Evolutionary conservation across 2,113 vertebrate genomes (phyloP).

Genomic region (Anhinga rufa): DNA sequence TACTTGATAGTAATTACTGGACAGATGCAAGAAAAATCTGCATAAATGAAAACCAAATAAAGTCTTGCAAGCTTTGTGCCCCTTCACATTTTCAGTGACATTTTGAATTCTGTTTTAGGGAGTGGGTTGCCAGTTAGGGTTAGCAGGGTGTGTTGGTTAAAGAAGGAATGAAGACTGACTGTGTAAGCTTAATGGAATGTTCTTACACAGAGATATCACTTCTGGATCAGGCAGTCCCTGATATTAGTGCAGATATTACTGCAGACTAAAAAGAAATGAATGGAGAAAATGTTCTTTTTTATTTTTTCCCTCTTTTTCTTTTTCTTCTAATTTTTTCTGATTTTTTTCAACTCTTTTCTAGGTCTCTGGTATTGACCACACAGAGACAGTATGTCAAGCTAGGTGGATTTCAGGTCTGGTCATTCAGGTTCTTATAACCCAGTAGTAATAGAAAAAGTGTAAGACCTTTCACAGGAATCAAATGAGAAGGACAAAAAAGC

Average conservation of each 20-base stretch:
- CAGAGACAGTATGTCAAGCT: background rate
- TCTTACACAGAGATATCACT: background rate
- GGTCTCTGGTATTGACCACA: background rate
- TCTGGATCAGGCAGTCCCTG: background rate
- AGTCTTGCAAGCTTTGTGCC: background rate
- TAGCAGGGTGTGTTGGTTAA: background rate
- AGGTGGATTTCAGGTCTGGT: background rate
- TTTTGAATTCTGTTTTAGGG: background rate
- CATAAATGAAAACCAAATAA: background rate
- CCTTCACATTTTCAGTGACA: background rate
- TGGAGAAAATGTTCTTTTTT: background rate
- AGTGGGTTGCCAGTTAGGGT: background rate
- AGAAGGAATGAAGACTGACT: background rate
- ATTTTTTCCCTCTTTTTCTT: background rate
- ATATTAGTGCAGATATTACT: background rate
- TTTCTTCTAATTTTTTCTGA: accelerated
- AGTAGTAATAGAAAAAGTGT: background rate
- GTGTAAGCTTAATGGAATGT: background rate
- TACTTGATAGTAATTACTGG: background rate
- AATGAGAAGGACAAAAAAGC: background rate
- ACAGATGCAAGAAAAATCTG: background rate
- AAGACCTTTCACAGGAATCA: background rate
- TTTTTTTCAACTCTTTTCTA: background rate
- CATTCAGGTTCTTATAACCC: background rate
- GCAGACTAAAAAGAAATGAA: background rate